A percentile compares a stretch with the other conserved stretches of the same genome.
These are phyloP conservation scores for Hoplostethus mediterraneus DNA, from an alignment of 2,797 vertebrate species.

Conservation along the genomic window DNA sequence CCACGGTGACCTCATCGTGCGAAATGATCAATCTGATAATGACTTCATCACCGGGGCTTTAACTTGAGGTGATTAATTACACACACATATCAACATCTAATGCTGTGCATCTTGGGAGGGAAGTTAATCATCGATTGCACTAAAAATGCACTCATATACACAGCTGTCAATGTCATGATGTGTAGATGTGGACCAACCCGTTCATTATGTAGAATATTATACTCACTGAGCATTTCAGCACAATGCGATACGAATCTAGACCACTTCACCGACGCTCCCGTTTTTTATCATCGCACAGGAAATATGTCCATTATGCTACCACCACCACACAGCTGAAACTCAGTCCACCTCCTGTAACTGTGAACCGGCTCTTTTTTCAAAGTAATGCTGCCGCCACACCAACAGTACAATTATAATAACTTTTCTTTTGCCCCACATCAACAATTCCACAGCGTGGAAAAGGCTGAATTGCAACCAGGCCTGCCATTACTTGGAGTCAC, in stretches of 20 bases:
- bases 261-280: neutral
- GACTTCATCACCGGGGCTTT: slow-evolving; percentile 39
- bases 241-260: neutral
- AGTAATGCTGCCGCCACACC: slow-evolving; percentile 16
- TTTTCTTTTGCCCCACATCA: slow-evolving; percentile 1
- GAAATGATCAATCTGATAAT: slow-evolving; percentile 51
- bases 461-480: slow-evolving; percentile 30
- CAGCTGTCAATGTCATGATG: neutral
- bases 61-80: slow-evolving; percentile 51
- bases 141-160: neutral
- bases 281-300: neutral
- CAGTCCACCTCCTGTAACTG: slow-evolving; percentile 19
- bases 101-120: slow-evolving; percentile 5
- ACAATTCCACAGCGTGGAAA: slow-evolving; percentile 6
- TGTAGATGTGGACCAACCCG: neutral
- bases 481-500: slow-evolving; percentile 38
- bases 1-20: slow-evolving; percentile 37
- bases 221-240: neutral
- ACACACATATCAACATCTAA: slow-evolving; percentile 29
- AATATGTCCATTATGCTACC: slow-evolving; percentile 6
- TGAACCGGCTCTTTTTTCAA: neutral
- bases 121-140: slow-evolving; percentile 30
- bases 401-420: slow-evolving; percentile 10
- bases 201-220: neutral
- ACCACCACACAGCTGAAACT: slow-evolving; percentile 7